Conservation (phyloP, 2,797 vertebrate genomes). For the Gallinago nigripennis region DNA sequence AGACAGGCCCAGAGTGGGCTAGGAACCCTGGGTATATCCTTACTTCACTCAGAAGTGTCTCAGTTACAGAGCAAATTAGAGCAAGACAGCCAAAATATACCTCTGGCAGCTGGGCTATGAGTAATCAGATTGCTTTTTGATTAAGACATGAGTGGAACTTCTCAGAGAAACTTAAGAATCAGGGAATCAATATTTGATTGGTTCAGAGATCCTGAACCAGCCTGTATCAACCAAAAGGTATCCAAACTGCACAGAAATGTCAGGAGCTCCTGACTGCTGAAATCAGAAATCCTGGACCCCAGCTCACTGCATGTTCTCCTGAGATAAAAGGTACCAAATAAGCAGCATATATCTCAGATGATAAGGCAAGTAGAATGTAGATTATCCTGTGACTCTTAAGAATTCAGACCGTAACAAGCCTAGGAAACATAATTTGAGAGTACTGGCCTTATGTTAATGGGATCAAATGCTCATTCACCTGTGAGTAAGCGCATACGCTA, state of each 20-base stretch:
- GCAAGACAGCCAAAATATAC: background rate
- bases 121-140: background rate
- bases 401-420: background rate
- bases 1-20: background rate
- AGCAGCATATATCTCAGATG: background rate
- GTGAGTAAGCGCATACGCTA: background rate
- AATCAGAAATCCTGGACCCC: background rate
- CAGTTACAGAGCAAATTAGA: background rate
- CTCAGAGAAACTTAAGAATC: background rate
- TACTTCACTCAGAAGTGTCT: background rate
- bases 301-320: background rate
- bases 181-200: background rate
- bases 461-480: background rate
- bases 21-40: background rate
- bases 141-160: background rate
- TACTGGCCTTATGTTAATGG: background rate
- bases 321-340: background rate
- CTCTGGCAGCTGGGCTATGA: background rate
- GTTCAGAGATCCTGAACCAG: background rate
- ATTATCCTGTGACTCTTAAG: background rate
- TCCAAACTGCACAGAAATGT: background rate
- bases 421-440: background rate
- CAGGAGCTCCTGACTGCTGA: background rate
- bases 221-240: background rate
- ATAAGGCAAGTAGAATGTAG: background rate